Evolutionary conservation across 2,888 invertebrate species (phyloP).

Genomic region (Ypsolopha sequella): DNA sequence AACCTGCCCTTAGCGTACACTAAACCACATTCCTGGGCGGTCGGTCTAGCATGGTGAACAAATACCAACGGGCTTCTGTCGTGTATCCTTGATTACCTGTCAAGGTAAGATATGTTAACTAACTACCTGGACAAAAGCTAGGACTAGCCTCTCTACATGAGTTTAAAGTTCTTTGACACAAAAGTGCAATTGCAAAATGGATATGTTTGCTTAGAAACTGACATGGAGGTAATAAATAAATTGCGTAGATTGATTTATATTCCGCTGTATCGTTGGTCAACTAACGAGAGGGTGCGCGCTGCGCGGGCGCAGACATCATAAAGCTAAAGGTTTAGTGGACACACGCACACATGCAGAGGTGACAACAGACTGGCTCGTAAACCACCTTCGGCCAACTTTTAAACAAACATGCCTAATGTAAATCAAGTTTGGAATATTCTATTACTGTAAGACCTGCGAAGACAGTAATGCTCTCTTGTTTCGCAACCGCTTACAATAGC

Average conservation of each 20-base stretch:
- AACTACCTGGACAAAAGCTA: too few species aligned
- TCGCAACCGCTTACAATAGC: neutral
- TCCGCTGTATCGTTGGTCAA: slow-evolving; percentile 21
- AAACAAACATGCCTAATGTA: slow-evolving; percentile 24
- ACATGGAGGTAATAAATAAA: slow-evolving; percentile 21
- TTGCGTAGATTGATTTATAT: slow-evolving; percentile 21
- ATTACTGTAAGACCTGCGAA: neutral
- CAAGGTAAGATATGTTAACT: too few species aligned
- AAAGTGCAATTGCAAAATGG: slow-evolving; percentile 8
- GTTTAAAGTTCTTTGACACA: neutral
- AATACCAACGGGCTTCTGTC: too few species aligned
- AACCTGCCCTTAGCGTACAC: slow-evolving; percentile 20
- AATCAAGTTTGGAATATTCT: neutral
- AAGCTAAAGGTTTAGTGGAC: slow-evolving; percentile 29
- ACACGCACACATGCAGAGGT: slow-evolving; percentile 19
- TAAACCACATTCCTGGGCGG: slow-evolving; percentile 29
- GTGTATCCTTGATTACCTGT: too few species aligned
- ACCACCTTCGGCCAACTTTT: slow-evolving; percentile 18
- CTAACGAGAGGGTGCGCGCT: slow-evolving; percentile 18
- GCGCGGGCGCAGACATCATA: slow-evolving; percentile 21
- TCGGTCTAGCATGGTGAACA: too few species aligned
- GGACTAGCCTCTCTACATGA: too few species aligned
- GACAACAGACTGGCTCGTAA: slow-evolving; percentile 40
- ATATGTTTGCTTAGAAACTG: slow-evolving; percentile 21
- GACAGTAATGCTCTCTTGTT: neutral